Conservation (phyloP, 2,888 invertebrate genomes). For the Apotomis turbidana region DNA sequence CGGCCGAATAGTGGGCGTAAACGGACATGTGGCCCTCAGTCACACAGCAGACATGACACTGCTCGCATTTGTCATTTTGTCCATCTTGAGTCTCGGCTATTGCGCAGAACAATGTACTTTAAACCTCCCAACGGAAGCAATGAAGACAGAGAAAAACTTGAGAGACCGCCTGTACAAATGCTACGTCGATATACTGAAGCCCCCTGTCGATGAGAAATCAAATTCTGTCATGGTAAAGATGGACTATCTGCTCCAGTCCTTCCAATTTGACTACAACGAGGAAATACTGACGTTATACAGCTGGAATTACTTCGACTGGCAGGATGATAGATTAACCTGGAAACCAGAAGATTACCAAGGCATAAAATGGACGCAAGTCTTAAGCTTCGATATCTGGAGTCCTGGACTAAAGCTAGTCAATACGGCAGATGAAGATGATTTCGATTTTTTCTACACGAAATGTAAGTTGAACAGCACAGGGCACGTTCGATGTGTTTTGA, state of each 20-base stretch:
- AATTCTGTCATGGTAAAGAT: slow-evolving; percentile 9
- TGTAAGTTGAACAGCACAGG: slow-evolving; percentile 25
- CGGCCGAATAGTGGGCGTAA: slow-evolving; percentile 17
- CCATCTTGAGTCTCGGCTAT: background rate
- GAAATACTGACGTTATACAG: slow-evolving; percentile 23
- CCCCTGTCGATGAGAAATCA: slow-evolving; percentile 10
- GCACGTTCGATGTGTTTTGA: background rate
- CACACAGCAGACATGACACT: slow-evolving; percentile 8
- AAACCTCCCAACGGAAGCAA: slow-evolving; percentile 6
- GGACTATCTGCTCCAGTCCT: slow-evolving; percentile 18
- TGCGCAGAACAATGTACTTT: slow-evolving; percentile 13
- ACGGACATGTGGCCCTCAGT: background rate
- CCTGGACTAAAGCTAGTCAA: slow-evolving; percentile 53
- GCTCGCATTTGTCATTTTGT: background rate
- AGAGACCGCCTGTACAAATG: background rate
- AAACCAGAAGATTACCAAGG: slow-evolving; percentile 53
- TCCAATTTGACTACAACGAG: slow-evolving; percentile 19
- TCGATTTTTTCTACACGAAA: slow-evolving; percentile 14
- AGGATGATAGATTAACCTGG: slow-evolving; percentile 55
- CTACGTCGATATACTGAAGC: background rate
- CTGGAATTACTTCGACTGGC: slow-evolving; percentile 47
- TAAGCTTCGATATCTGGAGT: slow-evolving; percentile 48
- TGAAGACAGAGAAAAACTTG: slow-evolving; percentile 4
- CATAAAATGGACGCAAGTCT: slow-evolving; percentile 41
- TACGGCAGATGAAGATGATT: slow-evolving; percentile 28